Evolutionary conservation across 2,113 vertebrate species (phyloP), one percentile per base, ranked within the genome.

Genomic region (Nettapus auritus): DNA sequence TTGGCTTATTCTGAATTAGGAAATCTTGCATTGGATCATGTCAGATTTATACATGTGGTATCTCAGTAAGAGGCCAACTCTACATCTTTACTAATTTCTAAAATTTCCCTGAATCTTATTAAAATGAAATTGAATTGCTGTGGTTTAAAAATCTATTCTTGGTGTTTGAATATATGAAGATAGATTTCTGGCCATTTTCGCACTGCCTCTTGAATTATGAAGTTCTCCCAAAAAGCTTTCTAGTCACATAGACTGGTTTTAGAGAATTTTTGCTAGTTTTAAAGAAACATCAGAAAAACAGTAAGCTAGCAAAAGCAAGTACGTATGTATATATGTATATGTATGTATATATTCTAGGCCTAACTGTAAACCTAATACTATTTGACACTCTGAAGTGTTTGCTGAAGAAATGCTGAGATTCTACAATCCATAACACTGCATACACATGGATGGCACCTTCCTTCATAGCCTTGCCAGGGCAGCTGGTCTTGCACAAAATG

Each of bases 1-100:
- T 97, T 96, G 40, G 13, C 66, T 94, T 97, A 93, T 91, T 96
- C 50, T 81, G 83, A 81, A 82, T 97, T 95, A 93, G 62, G 78
- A 93, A 86, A 88, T 52, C 19, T 94, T 93, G 40, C 53, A 63
- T 10, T 76, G 36, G 44, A 78, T 89, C 40, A 81, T 90, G 60
- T 91, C 94, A 77, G 44, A 96, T 83, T 97, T 90, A 80, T 88
- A 87, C 67, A 71, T 74, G 90, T 89, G 71, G 53, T 55, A 93
- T 74, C 28, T 95, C 87, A 89, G 16, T 70, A 89, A 68, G 77
- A 90, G 95, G 29, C 17, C 81, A 81, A 34, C 87, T 60, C 31
- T 86, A 48, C 6, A 8, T 77, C 38, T 4, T 67, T 40, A 59
- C 17, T 36, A 19, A n/a, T 82, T 94, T 96, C 96, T 74, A 46